phyloP scores from a whole-genome alignment of 2,797 vertebrate genomes.

The Coregonus sp. region DNA sequence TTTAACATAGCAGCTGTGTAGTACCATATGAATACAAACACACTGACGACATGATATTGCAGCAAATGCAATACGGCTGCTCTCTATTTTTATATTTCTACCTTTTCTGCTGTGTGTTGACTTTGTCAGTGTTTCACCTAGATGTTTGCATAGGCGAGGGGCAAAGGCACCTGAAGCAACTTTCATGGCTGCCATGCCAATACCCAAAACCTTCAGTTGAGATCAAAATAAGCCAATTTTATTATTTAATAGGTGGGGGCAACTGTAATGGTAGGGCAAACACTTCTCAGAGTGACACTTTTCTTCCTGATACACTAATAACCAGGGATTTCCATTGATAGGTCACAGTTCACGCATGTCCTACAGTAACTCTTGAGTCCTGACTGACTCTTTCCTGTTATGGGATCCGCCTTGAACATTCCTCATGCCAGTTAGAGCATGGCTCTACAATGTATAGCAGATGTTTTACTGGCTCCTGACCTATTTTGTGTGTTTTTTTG shows the following conservation, averaged over 20 bases:
- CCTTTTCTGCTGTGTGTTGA: background rate
- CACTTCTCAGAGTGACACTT: background rate
- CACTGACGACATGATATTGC: too few relatives aligned
- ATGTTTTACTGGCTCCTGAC: too few relatives aligned
- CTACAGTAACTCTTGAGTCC: background rate
- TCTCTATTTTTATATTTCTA: too few relatives aligned
- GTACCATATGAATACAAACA: too few relatives aligned
- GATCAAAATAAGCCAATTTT: background rate
- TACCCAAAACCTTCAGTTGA: background rate
- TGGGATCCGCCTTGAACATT: background rate
- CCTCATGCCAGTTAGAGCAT: background rate
- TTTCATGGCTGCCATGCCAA: background rate
- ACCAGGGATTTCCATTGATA: too few relatives aligned
- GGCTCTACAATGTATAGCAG: too few relatives aligned
- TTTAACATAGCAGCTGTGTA: too few relatives aligned
- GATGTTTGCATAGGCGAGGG: background rate
- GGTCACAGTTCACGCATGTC: background rate
- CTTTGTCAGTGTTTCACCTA: background rate
- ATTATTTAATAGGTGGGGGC: background rate
- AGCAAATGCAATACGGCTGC: too few relatives aligned
- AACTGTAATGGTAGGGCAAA: background rate
- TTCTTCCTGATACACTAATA: background rate
- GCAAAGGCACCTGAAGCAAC: background rate
- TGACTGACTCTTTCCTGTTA: background rate
- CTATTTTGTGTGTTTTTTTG: too few relatives aligned